These are phyloP conservation scores for Nymphicus hollandicus DNA, from an alignment of 2,113 vertebrate species.

Conservation along the genomic window DNA sequence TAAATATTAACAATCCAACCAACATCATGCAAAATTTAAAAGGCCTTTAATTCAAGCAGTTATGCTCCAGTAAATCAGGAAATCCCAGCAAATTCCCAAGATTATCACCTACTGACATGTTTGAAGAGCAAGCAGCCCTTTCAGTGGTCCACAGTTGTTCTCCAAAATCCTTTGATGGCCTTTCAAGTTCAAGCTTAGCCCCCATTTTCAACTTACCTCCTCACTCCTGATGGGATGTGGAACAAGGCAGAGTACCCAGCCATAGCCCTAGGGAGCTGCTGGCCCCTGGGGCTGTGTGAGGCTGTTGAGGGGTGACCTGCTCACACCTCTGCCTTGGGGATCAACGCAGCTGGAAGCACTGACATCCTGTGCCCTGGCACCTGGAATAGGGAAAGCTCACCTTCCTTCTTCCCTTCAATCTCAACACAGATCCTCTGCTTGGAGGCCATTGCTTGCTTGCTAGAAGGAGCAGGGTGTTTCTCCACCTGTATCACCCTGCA, in stretches of 20 bases:
- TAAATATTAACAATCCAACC: constrained; percentile 17
- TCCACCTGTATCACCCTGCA: background rate
- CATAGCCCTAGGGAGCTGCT: background rate
- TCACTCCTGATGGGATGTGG: rapidly evolving
- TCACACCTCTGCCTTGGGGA: background rate
- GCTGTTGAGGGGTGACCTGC: background rate
- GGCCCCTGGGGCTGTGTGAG: background rate
- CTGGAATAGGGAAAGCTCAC: background rate
- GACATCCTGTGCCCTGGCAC: background rate
- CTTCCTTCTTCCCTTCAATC: background rate
- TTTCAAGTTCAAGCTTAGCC: background rate
- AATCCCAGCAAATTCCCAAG: background rate
- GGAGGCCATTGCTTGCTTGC: background rate
- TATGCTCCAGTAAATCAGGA: background rate
- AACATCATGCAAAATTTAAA: background rate
- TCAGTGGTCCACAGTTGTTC: background rate
- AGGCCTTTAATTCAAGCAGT: background rate
- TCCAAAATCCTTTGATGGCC: background rate
- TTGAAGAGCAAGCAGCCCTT: background rate
- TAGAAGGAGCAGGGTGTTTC: background rate
- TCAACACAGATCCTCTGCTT: background rate
- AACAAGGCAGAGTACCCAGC: background rate
- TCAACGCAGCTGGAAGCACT: background rate
- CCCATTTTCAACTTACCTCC: background rate
- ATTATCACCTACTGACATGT: background rate